Evolutionary conservation across 2,888 invertebrate species (phyloP), one percentile per base, ranked within the genome.

Genomic region (Cataglyphis livida): DNA sequence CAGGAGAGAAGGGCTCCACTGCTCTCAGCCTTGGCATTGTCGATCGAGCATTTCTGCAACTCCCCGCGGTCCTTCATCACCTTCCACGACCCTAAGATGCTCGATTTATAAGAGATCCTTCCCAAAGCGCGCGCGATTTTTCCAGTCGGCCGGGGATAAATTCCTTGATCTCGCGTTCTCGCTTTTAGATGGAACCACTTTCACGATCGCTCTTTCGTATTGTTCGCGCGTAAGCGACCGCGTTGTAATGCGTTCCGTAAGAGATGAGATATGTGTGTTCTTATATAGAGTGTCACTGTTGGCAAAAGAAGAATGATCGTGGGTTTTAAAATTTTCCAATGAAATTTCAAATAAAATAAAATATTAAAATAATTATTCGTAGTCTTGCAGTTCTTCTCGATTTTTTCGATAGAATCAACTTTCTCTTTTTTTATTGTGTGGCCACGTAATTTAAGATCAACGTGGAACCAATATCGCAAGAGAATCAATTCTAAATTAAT

Each of bases 11-110:
- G n/a, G n/a, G n/a, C n/a, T n/a, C n/a, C n/a, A n/a, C n/a, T 78
- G 41, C 81, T 81, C 84, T 70, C 74, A 57, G 82, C 84, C 85
- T 54, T 51, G 81, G 75, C 71, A 86, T 88, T 89, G 88, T 89
- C 89, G 88, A 84, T 83, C 88, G 86, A 51, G 51, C 51, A n/a
- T 85, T 89, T 81, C 81, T 54, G 82, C 84, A 81, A 84, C 84
- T 88, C 88, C 87, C 87, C 78, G 76, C 62, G 90, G 74, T 74
- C 83, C 82, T 79, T 89, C 89, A 81, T 88, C 89, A 88, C 88
- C 82, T 85, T 74, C 86, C 89, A 83, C 81, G 61, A 75, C 73
- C 84, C 75, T 70, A 59, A 87, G 81, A 89, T 65, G 88, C 85
- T 84, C 89, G 84, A 87, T 88, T 87, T 89, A 88, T 85, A 88